phyloP scores from a whole-genome alignment of 2,113 vertebrate genomes.

The Chlamydotis undulata region DNA sequence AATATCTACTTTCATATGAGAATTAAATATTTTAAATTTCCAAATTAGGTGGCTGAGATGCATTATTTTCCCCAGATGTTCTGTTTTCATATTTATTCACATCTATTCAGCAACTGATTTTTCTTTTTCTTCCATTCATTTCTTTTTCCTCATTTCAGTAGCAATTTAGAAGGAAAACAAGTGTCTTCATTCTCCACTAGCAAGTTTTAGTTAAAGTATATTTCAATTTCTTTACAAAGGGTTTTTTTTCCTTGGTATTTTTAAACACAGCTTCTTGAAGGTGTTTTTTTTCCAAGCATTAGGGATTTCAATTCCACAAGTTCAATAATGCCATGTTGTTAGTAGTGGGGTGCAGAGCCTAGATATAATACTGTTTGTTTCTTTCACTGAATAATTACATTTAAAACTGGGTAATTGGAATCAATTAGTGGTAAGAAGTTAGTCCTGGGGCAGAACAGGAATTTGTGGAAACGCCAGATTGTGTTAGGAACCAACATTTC shows the following conservation, averaged over 20 bases:
- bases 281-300: neutral
- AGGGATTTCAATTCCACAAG: neutral
- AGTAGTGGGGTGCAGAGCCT: neutral
- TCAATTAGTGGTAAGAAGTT: slow-evolving; percentile 40
- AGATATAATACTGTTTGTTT: slow-evolving; percentile 18
- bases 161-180: slow-evolving; percentile 14
- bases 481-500: neutral
- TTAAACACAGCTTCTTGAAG: slow-evolving; percentile 6
- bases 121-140: neutral
- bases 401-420: slow-evolving; percentile 40
- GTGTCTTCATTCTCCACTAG: neutral
- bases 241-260: neutral
- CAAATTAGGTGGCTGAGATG: neutral
- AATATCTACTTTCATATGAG: neutral
- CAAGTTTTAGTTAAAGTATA: slow-evolving; percentile 34
- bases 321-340: neutral
- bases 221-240: neutral
- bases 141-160: slow-evolving; percentile 28
- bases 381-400: slow-evolving; percentile 42
- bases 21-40: slow-evolving; percentile 8
- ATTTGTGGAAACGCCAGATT: neutral
- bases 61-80: slow-evolving; percentile 9
- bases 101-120: neutral
- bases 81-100: neutral
- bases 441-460: neutral